Percentiles rank a stretch among this genome's conserved stretches.
These are phyloP conservation scores for Celastrina argiolus DNA, from an alignment of 2,888 invertebrate genomes.

Conservation along the genomic window DNA sequence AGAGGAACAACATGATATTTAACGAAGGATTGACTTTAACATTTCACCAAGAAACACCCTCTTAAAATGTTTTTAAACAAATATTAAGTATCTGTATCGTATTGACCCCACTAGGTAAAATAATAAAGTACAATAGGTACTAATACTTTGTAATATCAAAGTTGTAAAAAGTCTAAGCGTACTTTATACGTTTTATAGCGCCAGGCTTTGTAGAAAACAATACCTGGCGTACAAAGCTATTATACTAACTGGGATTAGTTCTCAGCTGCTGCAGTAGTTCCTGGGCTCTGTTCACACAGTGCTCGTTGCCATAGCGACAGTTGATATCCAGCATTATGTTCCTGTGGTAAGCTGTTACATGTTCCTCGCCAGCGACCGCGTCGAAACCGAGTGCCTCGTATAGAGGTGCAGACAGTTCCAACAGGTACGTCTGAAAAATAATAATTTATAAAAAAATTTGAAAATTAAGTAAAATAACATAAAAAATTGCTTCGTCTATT, in stretches of 20 bases:
- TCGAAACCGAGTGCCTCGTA: conserved; percentile 58
- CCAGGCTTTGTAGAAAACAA: background rate
- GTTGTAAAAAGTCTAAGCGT: too few species aligned
- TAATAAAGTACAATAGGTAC: too few species aligned
- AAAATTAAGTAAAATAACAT: too few species aligned
- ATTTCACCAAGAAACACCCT: too few species aligned
- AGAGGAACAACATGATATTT: too few species aligned
- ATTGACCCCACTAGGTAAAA: too few species aligned
- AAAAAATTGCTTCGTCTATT: too few species aligned
- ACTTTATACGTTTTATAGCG: background rate
- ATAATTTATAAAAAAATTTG: too few species aligned
- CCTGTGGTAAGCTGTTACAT: conserved; percentile 62
- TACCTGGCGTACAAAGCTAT: background rate
- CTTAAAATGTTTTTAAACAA: too few species aligned
- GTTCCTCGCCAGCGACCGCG: conserved; percentile 43
- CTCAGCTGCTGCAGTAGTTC: conserved; percentile 50
- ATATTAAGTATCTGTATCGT: too few species aligned
- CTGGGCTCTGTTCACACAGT: conserved; percentile 51
- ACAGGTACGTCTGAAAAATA: conserved; percentile 47
- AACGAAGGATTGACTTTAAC: too few species aligned
- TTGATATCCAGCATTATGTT: conserved; percentile 60
- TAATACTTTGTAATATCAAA: too few species aligned
- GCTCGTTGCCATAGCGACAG: conserved; percentile 57
- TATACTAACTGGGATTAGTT: conserved; percentile 60
- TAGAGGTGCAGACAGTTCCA: conserved; percentile 53